A percentile compares a stretch with the other conserved stretches of the same genome.
Conservation (phyloP, 2,888 invertebrate species). For the Polyploca ridens region DNA sequence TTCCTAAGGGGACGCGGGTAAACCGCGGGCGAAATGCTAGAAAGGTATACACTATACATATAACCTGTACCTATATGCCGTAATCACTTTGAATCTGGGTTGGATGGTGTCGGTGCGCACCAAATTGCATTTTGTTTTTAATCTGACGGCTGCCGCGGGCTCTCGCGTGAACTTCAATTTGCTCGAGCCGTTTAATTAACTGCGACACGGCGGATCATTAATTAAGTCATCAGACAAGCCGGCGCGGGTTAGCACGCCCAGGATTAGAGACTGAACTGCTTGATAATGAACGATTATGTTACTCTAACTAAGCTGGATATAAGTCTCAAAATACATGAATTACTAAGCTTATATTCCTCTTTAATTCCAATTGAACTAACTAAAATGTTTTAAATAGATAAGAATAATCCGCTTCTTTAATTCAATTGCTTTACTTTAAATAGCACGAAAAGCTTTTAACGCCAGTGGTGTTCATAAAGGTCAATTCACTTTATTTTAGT, state of each 20-base stretch:
- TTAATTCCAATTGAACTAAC: background rate
- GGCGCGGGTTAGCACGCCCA: constrained; percentile 60
- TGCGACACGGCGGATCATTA: constrained; percentile 80
- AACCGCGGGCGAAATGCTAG: no score
- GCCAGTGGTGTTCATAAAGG: background rate
- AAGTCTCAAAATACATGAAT: background rate
- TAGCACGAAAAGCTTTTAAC: background rate
- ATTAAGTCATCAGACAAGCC: constrained; percentile 81
- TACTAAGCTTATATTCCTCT: background rate
- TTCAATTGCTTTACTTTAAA: no score
- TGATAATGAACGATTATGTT: background rate
- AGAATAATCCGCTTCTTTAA: background rate
- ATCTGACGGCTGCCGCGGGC: constrained; percentile 66
- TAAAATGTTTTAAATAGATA: background rate
- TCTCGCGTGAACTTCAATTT: constrained; percentile 74
- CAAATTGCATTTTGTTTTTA: constrained; percentile 79
- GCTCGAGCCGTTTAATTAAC: constrained; percentile 79
- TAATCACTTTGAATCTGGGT: constrained; percentile 47
- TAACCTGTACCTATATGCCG: no score
- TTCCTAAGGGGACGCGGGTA: no score
- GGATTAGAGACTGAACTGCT: constrained; percentile 64
- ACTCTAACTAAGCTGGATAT: background rate
- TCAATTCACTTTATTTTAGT: background rate
- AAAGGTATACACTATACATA: no score
- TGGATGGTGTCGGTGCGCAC: constrained; percentile 46